Evolutionary conservation across 1,140 invertebrate genomes (phyloP).

Genomic region (Zaprionus camerounensis): DNA sequence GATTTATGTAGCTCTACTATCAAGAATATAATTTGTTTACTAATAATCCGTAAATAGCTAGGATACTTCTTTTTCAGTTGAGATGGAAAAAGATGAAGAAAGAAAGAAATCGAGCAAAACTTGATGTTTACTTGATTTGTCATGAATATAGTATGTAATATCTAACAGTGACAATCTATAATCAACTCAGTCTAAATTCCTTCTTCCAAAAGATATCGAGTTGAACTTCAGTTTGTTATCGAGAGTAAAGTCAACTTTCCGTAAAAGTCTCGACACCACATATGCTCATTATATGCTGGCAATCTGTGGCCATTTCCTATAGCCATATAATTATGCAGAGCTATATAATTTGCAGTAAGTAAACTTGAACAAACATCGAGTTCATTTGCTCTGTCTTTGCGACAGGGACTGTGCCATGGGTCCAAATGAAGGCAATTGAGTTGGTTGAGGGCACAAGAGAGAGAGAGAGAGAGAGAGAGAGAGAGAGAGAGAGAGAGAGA

Average conservation of each 20-base stretch:
- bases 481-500: background rate
- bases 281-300: background rate
- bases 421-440: constrained; percentile 61
- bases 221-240: background rate
- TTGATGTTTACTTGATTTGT: no score
- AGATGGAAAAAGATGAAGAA: no score
- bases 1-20: no score
- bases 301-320: constrained; percentile 4
- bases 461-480: background rate
- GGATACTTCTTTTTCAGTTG: no score
- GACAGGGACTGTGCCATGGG: background rate
- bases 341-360: constrained; percentile 8
- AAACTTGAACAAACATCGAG: constrained; percentile 4
- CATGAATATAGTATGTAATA: no score
- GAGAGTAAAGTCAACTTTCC: background rate
- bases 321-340: constrained; percentile 4
- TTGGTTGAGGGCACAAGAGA: constrained; percentile 9
- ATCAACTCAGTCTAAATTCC: no score
- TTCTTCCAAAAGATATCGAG: background rate
- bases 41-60: no score
- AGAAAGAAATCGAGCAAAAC: no score
- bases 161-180: no score
- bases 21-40: no score
- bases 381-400: constrained; percentile 2
- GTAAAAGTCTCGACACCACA: background rate